These are phyloP conservation scores for Temnothorax ravouxi DNA, from an alignment of 2,888 invertebrate genomes.

Conservation along the genomic window DNA sequence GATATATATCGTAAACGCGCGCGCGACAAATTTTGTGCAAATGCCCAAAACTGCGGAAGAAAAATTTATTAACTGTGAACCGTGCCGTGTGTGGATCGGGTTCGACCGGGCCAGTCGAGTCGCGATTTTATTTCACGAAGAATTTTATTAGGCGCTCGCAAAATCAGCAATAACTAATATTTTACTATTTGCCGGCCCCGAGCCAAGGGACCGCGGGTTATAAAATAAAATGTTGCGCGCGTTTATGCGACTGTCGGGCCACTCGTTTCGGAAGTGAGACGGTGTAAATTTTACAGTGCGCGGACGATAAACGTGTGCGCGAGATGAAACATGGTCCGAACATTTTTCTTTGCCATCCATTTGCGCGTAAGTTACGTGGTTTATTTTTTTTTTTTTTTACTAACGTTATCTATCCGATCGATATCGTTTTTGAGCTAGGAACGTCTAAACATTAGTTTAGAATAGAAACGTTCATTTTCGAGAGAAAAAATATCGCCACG, in stretches of 20 bases:
- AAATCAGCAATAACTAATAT: slow-evolving; percentile 82
- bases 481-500: not conserved
- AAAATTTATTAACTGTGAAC: slow-evolving; percentile 84
- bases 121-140: slow-evolving; percentile 78
- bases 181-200: slow-evolving; percentile 72
- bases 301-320: slow-evolving; percentile 78
- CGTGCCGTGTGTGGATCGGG: slow-evolving; percentile 44
- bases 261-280: slow-evolving; percentile 79
- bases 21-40: slow-evolving; percentile 72
- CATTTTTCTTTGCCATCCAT: slow-evolving; percentile 76
- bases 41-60: slow-evolving; percentile 73
- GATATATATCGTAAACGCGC: slow-evolving; percentile 72
- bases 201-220: slow-evolving; percentile 61
- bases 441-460: slow-evolving; percentile 52
- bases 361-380: slow-evolving; percentile 66
- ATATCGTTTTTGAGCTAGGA: slow-evolving; percentile 66
- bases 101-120: slow-evolving; percentile 29
- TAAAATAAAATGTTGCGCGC: slow-evolving; percentile 80
- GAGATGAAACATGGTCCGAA: slow-evolving; percentile 76
- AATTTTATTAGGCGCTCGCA: slow-evolving; percentile 80
- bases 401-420: slow-evolving; percentile 73
- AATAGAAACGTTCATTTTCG: slow-evolving; percentile 11
- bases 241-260: slow-evolving; percentile 74
- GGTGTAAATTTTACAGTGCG: slow-evolving; percentile 80
- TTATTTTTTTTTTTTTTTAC: slow-evolving; percentile 59